Percentiles rank a stretch among this genome's conserved stretches.
These are phyloP conservation scores for Habrosyne pyritoides DNA, from an alignment of 2,888 invertebrate genomes.

Conservation along the genomic window DNA sequence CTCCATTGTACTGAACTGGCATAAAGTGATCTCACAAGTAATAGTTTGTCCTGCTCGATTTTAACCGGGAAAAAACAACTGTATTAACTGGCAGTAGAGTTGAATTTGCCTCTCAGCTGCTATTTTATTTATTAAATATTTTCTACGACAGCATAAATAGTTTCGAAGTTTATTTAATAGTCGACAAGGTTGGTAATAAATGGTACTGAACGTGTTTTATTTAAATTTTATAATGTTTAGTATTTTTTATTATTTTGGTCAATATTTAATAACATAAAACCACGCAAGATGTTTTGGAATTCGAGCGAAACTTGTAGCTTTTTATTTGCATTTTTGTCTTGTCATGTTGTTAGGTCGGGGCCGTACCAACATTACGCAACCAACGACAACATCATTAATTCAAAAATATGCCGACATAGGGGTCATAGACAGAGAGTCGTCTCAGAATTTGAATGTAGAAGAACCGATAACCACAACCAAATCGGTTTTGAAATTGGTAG, in stretches of 20 bases:
- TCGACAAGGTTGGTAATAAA: background rate
- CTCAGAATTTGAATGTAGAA: no score
- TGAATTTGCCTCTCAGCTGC: background rate
- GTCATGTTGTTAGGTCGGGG: background rate
- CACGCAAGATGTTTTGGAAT: background rate
- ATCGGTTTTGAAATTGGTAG: no score
- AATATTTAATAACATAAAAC: background rate
- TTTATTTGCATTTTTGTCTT: background rate
- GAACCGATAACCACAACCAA: no score
- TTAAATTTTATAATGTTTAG: background rate
- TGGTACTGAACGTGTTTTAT: background rate
- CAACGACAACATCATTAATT: background rate
- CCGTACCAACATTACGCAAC: background rate
- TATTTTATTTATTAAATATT: background rate
- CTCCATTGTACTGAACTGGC: background rate
- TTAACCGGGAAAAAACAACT: background rate
- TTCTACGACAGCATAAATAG: no score
- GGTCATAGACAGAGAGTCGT: no score
- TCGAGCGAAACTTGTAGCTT: background rate
- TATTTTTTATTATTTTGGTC: no score
- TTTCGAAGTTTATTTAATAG: background rate
- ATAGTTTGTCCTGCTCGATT: background rate
- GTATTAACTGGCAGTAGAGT: background rate
- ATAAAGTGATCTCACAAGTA: background rate
- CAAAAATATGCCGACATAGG: no score